Percentiles rank a stretch among this genome's conserved stretches.
These are phyloP conservation scores for Zonitis immaculata DNA, from an alignment of 2,888 invertebrate species.

Conservation along the genomic window DNA sequence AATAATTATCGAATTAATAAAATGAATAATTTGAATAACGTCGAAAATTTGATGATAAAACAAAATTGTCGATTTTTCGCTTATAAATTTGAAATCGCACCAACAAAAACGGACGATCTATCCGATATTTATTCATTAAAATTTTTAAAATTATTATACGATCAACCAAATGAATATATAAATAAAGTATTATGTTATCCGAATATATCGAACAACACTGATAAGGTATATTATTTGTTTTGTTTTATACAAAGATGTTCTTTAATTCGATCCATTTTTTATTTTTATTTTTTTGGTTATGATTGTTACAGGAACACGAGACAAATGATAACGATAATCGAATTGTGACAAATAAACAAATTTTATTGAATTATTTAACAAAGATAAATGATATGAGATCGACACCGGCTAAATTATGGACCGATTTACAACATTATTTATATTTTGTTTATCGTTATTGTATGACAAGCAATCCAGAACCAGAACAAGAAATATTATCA, in stretches of 20 bases:
- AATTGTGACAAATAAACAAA: neutral
- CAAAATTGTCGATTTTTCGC: conserved; percentile 24
- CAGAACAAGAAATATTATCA: conserved; percentile 35
- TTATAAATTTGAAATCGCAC: conserved; percentile 35
- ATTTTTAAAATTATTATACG: conserved; percentile 35
- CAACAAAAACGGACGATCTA: conserved; percentile 28
- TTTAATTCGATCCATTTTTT: too few relatives aligned
- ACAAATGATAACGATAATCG: neutral
- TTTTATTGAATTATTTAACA: conserved; percentile 29
- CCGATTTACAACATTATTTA: conserved; percentile 42
- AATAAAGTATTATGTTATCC: conserved; percentile 24
- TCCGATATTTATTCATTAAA: conserved; percentile 35
- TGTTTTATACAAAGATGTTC: neutral
- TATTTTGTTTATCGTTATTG: conserved; percentile 43
- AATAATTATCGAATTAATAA: conserved; percentile 3
- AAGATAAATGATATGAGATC: conserved; percentile 36
- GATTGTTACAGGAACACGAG: neutral
- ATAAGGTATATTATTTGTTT: conserved; percentile 23
- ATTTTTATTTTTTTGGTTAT: neutral
- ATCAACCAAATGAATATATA: conserved; percentile 33
- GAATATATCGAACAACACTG: neutral
- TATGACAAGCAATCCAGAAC: conserved; percentile 36
- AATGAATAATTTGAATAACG: conserved; percentile 19
- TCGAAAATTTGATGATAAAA: conserved; percentile 21
- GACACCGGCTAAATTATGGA: conserved; percentile 35